Percentiles rank a stretch among this genome's conserved stretches.
Evolutionary conservation across 1,140 invertebrate species (phyloP).

Genomic region (Cherax quadricarinatus): DNA sequence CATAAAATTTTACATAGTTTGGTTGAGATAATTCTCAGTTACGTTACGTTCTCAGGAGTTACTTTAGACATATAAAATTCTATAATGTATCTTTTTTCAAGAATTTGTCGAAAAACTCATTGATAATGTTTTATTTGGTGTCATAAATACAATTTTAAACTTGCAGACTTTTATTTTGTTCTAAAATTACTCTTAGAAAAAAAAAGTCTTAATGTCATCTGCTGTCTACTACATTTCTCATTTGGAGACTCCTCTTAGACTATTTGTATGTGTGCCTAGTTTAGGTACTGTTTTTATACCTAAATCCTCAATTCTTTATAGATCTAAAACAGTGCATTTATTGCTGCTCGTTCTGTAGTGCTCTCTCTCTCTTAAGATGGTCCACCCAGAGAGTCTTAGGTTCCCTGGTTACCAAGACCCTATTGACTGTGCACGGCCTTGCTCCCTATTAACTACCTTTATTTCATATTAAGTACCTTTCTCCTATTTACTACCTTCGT

Average conservation of each 20-base stretch:
- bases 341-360: neutral
- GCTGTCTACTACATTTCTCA: slow-evolving; percentile 14
- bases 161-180: neutral
- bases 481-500: too few species aligned
- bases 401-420: too few species aligned
- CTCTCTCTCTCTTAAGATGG: neutral
- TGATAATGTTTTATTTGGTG: neutral
- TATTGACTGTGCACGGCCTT: too few species aligned
- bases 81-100: neutral
- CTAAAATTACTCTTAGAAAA: neutral
- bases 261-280: neutral
- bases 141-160: neutral
- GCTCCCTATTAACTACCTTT: too few species aligned
- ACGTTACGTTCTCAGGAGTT: too few species aligned
- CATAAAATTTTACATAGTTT: neutral
- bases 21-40: too few species aligned
- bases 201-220: neutral
- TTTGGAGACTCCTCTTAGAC: neutral
- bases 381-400: neutral
- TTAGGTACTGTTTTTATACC: neutral
- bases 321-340: neutral
- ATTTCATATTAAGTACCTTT: too few species aligned
- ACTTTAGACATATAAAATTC: too few species aligned
- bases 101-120: neutral
- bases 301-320: neutral